Evolutionary conservation across 1,140 invertebrate species (phyloP).

Genomic region (Zaprionus ghesquierei): DNA sequence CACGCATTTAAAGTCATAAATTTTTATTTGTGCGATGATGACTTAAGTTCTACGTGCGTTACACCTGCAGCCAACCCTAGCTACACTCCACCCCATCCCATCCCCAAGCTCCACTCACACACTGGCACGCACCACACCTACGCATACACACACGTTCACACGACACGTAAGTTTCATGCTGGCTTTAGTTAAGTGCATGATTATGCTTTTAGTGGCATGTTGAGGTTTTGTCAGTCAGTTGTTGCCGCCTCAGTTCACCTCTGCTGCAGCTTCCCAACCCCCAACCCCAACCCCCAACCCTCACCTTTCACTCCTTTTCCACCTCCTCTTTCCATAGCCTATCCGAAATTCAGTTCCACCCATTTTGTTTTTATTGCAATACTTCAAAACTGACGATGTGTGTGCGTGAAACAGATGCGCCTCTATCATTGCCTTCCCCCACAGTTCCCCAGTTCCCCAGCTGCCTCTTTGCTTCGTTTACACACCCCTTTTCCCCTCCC

Average conservation of each 20-base stretch:
- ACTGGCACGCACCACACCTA: not conserved
- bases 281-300: no score
- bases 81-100: not conserved
- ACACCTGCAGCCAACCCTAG: constrained; percentile 43
- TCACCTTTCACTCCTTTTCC: not conserved
- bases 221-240: constrained; percentile 78
- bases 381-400: constrained; percentile 45
- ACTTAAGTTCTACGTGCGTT: constrained; percentile 78
- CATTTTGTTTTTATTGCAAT: constrained; percentile 38
- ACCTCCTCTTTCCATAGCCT: no score
- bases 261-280: no score
- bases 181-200: constrained; percentile 80
- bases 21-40: constrained; percentile 80
- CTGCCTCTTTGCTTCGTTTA: no score
- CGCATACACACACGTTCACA: not conserved
- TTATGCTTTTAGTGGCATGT: constrained; percentile 81
- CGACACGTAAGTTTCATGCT: constrained; percentile 44
- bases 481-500: not conserved
- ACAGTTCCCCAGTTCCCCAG: no score
- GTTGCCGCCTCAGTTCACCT: constrained; percentile 13
- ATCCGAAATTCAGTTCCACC: constrained; percentile 12
- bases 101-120: no score
- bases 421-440: constrained; percentile 9
- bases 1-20: constrained; percentile 71
- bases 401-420: constrained; percentile 34